Evolutionary conservation across 2,113 vertebrate genomes (phyloP).

Genomic region (Lasiurus cinereus): DNA sequence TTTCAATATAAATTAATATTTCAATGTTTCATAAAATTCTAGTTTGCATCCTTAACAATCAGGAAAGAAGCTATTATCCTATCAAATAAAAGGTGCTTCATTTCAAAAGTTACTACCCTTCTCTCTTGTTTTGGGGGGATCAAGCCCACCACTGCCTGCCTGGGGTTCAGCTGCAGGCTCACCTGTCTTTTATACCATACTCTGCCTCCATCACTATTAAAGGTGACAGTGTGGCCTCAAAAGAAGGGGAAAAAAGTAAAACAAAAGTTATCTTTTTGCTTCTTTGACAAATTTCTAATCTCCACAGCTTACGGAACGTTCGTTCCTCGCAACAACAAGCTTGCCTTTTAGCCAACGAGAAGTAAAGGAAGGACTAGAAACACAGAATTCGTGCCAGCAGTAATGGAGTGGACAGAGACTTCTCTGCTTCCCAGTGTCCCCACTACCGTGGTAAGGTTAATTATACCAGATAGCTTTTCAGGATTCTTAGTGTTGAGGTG

Average conservation of each 20-base stretch:
- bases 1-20: conserved; percentile 39
- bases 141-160: background rate
- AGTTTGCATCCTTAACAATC: conserved; percentile 47
- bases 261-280: background rate
- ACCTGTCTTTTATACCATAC: background rate
- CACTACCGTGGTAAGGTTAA: background rate
- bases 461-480: conserved; percentile 15
- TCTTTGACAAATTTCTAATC: conserved; percentile 33
- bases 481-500: background rate
- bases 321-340: background rate
- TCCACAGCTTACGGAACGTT: background rate
- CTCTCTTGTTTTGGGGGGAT: background rate
- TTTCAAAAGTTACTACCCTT: background rate
- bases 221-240: background rate
- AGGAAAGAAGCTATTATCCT: background rate
- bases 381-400: background rate
- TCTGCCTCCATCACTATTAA: background rate
- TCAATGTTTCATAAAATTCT: conserved; percentile 33
- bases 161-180: background rate
- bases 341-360: background rate
- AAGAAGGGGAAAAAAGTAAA: background rate
- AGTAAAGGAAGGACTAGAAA: background rate
- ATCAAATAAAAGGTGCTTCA: background rate
- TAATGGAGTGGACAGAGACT: background rate
- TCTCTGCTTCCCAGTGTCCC: background rate